Evolutionary conservation across 2,797 vertebrate species (phyloP), one percentile per base, ranked within the genome.

Genomic region (Lutjanus campechanus): DNA sequence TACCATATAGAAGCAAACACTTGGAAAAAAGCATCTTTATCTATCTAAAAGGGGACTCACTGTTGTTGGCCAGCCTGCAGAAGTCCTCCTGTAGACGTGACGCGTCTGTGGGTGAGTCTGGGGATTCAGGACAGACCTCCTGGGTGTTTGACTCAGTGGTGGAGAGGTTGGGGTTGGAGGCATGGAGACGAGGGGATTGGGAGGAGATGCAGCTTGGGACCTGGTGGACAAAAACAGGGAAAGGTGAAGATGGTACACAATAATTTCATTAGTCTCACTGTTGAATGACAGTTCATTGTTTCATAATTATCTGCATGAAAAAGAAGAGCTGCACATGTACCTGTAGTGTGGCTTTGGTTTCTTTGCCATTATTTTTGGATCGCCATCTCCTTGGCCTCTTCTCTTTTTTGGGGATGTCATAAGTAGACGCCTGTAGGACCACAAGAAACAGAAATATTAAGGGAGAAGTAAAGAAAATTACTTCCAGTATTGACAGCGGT

Each of bases 161-260:
- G 73, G 97, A 96, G 80, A 99, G 95, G 86, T 99, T 99, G 15
- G 98, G 98, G 88, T 98, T 97, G 86, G 98, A 99, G 79, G 97
- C 97, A 22, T 99, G 97, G 11, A 98, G 94, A 81, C 96, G 96
- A 79, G 96, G 81, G 9, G 97, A 94, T 88, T 85, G 85, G 74
- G 96, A 93, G 79, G 96, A 96, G 73, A 96, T 93, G 12, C 92
- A 94, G 76, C 91, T 94, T 7, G 95, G 91, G 20, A 93, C 93
- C 95, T 96, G 69, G 46, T 44, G 60, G 43, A 85, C 56, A 63
- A 67, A 44, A 11, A 70, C 36, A 65, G 43, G 46, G 5, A 11
- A n/a, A 16, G 8, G 22, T 9, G 44, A 65, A 46, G 10, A 51
- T 2, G 11, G 20, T 43, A 19, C 41, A 0, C 2, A 5, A 10